Evolutionary conservation across 2,888 invertebrate genomes (phyloP).

Genomic region (Herminia tarsipennalis): DNA sequence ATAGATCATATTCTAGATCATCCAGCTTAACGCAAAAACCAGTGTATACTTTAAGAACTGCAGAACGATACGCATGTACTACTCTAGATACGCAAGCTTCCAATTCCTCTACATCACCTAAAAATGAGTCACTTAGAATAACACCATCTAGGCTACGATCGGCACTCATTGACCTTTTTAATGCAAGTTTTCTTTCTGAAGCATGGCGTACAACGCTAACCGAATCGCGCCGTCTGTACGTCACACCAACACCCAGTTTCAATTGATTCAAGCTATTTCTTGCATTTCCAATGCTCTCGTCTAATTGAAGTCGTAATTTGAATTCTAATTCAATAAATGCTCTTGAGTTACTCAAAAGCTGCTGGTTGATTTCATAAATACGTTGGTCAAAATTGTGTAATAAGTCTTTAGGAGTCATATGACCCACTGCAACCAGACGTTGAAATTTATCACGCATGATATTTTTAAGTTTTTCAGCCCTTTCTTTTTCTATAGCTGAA

Average conservation of each 20-base stretch:
- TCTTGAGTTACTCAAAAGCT: conserved; percentile 68
- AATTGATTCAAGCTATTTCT: conserved; percentile 64
- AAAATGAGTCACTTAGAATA: conserved; percentile 24
- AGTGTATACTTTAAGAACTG: conserved; percentile 53
- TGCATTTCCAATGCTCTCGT: conserved; percentile 51
- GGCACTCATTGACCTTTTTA: conserved; percentile 41
- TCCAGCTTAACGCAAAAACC: conserved; percentile 55
- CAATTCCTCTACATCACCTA: conserved; percentile 47
- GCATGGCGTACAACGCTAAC: conserved; percentile 47
- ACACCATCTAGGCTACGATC: conserved; percentile 20
- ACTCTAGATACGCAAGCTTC: conserved; percentile 54
- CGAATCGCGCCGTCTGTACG: conserved; percentile 24
- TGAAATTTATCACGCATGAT: conserved; percentile 66
- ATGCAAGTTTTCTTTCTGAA: conserved; percentile 27
- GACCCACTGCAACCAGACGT: conserved; percentile 57
- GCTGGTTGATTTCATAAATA: conserved; percentile 72
- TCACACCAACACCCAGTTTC: conserved; percentile 48
- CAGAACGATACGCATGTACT: conserved; percentile 60
- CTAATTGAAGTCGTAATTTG: conserved; percentile 58
- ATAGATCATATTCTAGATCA: conserved; percentile 54
- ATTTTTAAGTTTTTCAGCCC: conserved; percentile 60
- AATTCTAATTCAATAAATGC: conserved; percentile 67
- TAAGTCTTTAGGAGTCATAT: conserved; percentile 61
- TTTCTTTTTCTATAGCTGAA: conserved; percentile 58
- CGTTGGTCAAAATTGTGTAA: conserved; percentile 70